Evolutionary conservation across 2,113 vertebrate genomes (phyloP), one percentile per base, ranked within the genome.

Genomic region (Dinomys branickii): DNA sequence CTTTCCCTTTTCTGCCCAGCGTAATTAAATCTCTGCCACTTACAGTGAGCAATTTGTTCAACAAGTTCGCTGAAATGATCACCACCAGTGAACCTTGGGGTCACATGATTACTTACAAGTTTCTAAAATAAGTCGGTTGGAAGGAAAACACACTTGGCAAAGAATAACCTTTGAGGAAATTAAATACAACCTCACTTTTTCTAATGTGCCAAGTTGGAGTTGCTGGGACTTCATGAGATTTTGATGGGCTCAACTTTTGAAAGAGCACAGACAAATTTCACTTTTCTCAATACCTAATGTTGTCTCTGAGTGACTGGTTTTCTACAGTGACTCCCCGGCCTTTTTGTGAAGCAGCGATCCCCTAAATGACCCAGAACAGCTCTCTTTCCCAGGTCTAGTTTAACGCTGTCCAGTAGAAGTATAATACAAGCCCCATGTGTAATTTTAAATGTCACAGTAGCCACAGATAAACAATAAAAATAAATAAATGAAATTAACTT

Each of bases 81-180:
- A 59, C 47, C 30, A 71, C n/a, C 65, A 26, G 47, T 59, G 28
- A 87, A 54, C 85, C 94, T 88, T 96, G 19, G 9, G 71, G 56
- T 61, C 58, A 52, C 4, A 20, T 69, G 33, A 63, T 88, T 85
- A 67, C 41, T 61, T 90, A 75, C 89, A 61, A 61, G 59, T 61
- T 85, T 94, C 52, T 30, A 88, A 95, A 92, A 69, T 90, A 90
- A 92, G 14, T 80, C 44, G 88, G 19, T 95, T 95, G 54, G 63
- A 83, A 95, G 44, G 50, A 85, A 80, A 90, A 58, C 3, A 38
- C 73, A 41, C 75, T 52, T 50, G n/a, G 94, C 10, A 78, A 78
- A 88, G 30, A 95, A n/a, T 38, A 94, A 35, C 4, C 78, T 97
- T 90, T 94, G 22, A 61, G n/a, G 47, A 38, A 44, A n/a, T 30